Evolutionary conservation across 2,797 vertebrate genomes (phyloP).

Genomic region (Sitta carolinensis): DNA sequence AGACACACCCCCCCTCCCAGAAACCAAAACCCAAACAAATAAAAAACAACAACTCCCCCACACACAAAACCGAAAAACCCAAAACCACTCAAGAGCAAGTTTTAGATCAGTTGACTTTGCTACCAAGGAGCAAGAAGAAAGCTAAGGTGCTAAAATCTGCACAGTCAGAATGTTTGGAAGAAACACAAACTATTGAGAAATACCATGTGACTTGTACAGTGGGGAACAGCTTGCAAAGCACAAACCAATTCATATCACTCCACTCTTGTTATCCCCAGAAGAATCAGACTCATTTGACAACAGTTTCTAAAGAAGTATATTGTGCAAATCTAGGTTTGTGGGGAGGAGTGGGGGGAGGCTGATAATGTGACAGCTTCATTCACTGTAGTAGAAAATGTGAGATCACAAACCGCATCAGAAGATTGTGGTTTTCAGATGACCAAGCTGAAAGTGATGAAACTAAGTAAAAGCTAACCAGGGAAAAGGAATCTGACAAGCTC

Average conservation of each 20-base stretch:
- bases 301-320: not conserved
- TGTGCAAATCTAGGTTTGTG: not conserved
- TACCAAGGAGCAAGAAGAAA: not conserved
- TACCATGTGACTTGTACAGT: not conserved
- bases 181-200: not conserved
- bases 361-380: not conserved
- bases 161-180: not conserved
- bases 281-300: not conserved
- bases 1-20: no score
- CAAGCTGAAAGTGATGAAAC: not conserved
- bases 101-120: not conserved
- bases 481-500: not conserved
- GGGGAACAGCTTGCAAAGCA: not conserved
- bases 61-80: no score
- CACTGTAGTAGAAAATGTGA: not conserved
- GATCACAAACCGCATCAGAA: not conserved
- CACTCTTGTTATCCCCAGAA: not conserved
- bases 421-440: not conserved
- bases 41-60: not conserved
- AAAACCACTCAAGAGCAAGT: not conserved
- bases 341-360: no score
- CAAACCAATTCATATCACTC: not conserved
- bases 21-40: not conserved
- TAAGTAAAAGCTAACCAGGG: not conserved
- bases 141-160: not conserved